Base-by-base conservation (phyloP, 1,140 invertebrate genomes). In the Sitophilus oryzae region DNA sequence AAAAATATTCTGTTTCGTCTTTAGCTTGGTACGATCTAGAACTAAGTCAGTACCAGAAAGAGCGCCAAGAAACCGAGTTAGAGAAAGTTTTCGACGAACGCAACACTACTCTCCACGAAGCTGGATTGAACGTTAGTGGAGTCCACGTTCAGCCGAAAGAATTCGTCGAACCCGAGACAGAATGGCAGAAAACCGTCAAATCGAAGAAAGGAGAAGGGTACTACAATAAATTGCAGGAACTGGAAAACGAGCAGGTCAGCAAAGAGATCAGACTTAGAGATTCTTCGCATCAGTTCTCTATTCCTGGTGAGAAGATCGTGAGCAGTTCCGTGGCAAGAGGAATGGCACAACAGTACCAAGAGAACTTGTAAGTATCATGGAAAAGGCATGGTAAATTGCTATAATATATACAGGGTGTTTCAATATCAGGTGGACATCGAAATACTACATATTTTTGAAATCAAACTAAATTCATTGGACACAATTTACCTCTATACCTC, bases 21-120 rank as follows among this genome's bases (percentile, higher is more conserved):
- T 66, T 78, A 94, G 91, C 91, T 49, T 94, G 91, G 91, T 94
- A 95, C 76, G 91, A 95, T 78, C 81, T 82, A 68, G 89, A 89
- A 68, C 80, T 91, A 65, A 80, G 83, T 59, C 82, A 83, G 69
- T 93, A 92, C 71, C 90, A 93, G 72, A 79, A 83, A 66, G 86
- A 89, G 66, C 81, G 89, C 53, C 78, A 86, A 74, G 86, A 88
- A 65, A 89, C 84, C 42, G 91, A 94, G 73, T 74, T 93, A 54
- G 88, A 91, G 66, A 83, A 84, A 71, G 83, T 89, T 19, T 93
- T 93, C 68, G 89, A 93, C 71, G 90, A 93, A 69, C 82, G 89
- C 53, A 77, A 84, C 41, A 82, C 86, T 66, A 77, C 74, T 37
- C 72, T 82, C 59, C 78, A 80, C 53, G 81, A 86, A 54, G 76